Evolutionary conservation across 2,888 invertebrate genomes (phyloP), one percentile per base, ranked within the genome.

Genomic region (Lasiommata megera): DNA sequence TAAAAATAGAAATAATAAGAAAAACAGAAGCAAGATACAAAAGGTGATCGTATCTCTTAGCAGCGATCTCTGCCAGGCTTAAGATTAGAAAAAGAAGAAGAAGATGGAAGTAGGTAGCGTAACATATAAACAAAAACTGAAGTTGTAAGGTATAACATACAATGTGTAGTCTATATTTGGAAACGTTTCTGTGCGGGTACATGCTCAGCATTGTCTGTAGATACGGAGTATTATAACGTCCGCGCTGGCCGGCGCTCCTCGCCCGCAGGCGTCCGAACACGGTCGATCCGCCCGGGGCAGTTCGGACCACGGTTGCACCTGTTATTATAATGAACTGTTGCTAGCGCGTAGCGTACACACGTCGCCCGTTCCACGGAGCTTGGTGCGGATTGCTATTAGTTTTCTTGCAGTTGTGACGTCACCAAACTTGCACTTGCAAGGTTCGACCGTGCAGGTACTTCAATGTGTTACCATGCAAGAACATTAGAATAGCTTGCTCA

Each of bases 271-370:
- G 40, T 41, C 76, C 73, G 72, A 71, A 77, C 77, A 80, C 79
- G 81, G 79, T 74, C 73, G 72, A 73, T 72, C 62, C 66, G 84
- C 87, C 84, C 64, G 69, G 65, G 74, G 87, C 79, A 69, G 73
- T 78, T 73, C 75, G 72, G 77, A 71, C 70, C 70, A 64, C 71
- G 61, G 70, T 70, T 70, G 76, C 84, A 83, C 85, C 84, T 83
- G 83, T 77, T 81, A 84, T 82, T 80, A 79, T 78, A 80, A 79
- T 78, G 73, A 79, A 79, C 79, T 76, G 77, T 79, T 77, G 76
- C 77, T 77, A 77, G 73, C 65, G 69, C 72, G 73, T 70, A 68
- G 68, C 64, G 63, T 67, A 62, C 61, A 38, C 47, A 46, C 56
- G 12, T 12, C 12, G 12, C 28, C 23, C 43, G 43, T 7, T 56